Percentiles rank a stretch among this genome's conserved stretches.
Evolutionary conservation across 2,888 invertebrate genomes (phyloP).

Genomic region (Euzophera pinguis): DNA sequence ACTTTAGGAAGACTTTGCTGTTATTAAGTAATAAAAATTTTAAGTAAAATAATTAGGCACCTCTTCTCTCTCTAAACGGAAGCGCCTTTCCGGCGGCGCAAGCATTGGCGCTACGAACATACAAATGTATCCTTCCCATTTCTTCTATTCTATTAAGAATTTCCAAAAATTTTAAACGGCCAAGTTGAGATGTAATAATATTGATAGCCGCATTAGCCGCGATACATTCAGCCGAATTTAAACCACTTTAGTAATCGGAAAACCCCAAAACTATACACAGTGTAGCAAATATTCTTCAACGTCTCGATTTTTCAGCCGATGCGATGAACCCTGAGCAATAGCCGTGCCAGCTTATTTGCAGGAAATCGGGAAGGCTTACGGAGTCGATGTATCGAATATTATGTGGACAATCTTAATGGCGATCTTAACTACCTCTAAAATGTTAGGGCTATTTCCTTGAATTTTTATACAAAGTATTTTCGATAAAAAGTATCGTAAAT

Average conservation of each 20-base stretch:
- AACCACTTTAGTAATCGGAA: not conserved
- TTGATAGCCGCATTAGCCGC: too few species aligned
- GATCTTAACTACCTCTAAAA: slow-evolving; percentile 7
- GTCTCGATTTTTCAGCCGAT: not conserved
- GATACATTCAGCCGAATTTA: too few species aligned
- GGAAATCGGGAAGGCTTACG: slow-evolving; percentile 20
- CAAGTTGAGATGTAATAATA: too few species aligned
- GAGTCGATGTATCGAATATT: slow-evolving; percentile 21
- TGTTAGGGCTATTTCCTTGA: not conserved
- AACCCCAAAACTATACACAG: not conserved
- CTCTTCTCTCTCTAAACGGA: too few species aligned
- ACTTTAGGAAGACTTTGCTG: too few species aligned
- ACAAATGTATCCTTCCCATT: too few species aligned
- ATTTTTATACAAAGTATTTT: not conserved
- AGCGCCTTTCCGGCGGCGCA: too few species aligned
- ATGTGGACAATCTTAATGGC: slow-evolving; percentile 21
- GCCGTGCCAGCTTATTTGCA: slow-evolving; percentile 26
- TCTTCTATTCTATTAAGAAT: too few species aligned
- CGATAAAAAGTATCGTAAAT: not conserved
- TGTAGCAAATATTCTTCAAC: not conserved
- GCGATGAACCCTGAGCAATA: slow-evolving; percentile 17
- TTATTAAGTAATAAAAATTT: too few species aligned
- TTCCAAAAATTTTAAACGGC: too few species aligned
- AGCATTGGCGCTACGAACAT: too few species aligned
- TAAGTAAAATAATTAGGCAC: too few species aligned